These are phyloP conservation scores for Xestobium rufovillosum DNA, from an alignment of 2,888 invertebrate genomes.

Conservation along the genomic window DNA sequence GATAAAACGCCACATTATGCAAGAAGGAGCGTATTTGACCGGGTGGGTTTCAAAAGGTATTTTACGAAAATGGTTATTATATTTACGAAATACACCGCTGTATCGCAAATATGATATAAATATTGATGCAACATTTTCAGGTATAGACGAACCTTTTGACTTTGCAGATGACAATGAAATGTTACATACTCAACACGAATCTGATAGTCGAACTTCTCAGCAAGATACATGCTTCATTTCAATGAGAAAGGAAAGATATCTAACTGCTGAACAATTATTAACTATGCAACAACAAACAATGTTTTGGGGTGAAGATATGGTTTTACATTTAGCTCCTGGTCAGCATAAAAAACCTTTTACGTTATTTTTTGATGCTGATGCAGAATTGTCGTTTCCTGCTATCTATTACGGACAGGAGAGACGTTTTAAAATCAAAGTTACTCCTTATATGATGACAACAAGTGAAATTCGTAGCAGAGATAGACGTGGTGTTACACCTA, in stretches of 20 bases:
- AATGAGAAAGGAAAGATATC: too few relatives aligned
- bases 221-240: too few relatives aligned
- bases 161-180: too few relatives aligned
- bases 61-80: too few relatives aligned
- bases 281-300: slow-evolving; percentile 2
- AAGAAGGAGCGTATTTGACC: too few relatives aligned
- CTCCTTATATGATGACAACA: slow-evolving; percentile 14
- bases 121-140: too few relatives aligned
- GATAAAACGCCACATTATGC: too few relatives aligned
- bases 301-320: slow-evolving; percentile 6
- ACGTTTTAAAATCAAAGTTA: slow-evolving; percentile 15
- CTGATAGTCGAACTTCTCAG: slow-evolving; percentile 3
- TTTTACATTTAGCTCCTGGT: slow-evolving; percentile 1
- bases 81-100: too few relatives aligned
- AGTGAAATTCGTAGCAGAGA: slow-evolving; percentile 12
- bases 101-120: slow-evolving; percentile 5
- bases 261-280: too few relatives aligned
- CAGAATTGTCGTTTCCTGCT: slow-evolving; percentile 10
- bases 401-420: slow-evolving; percentile 10
- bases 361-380: slow-evolving; percentile 4
- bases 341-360: slow-evolving; percentile 1
- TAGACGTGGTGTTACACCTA: slow-evolving; percentile 11
- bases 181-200: too few relatives aligned
- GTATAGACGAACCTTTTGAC: too few relatives aligned
- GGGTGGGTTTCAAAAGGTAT: too few relatives aligned